A percentile compares a stretch with the other conserved stretches of the same genome.
Evolutionary conservation across 2,113 vertebrate species (phyloP).

Genomic region (Poeciliopsis occidentalis): DNA sequence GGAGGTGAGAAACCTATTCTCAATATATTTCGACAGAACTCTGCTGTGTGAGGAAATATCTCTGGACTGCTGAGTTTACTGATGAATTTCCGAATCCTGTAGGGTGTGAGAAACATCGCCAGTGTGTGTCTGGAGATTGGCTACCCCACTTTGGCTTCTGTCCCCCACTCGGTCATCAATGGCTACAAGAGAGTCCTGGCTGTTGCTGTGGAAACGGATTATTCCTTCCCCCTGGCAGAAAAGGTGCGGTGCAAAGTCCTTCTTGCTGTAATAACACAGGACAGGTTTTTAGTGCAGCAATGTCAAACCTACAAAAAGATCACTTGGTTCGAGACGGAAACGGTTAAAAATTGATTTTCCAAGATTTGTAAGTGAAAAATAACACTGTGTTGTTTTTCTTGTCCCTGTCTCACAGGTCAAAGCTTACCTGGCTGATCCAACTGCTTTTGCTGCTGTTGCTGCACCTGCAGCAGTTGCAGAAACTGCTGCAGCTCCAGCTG

Average conservation of each 20-base stretch:
- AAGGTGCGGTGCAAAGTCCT: slow-evolving; percentile 83
- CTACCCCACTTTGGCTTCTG: slow-evolving; percentile 95
- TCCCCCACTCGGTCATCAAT: slow-evolving; percentile 94
- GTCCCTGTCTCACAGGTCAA: slow-evolving; percentile 81
- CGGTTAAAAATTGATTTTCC: not conserved
- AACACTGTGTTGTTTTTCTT: not conserved
- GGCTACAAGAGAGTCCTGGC: slow-evolving; percentile 96
- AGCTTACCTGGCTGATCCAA: slow-evolving; percentile 93
- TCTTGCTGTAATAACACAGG: slow-evolving; percentile 9
- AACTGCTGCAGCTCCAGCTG: slow-evolving; percentile 80
- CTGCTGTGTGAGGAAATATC: not conserved
- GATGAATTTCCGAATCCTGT: not conserved
- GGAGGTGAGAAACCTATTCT: slow-evolving; percentile 80
- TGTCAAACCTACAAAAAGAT: slow-evolving; percentile 36
- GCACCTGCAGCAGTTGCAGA: slow-evolving; percentile 78
- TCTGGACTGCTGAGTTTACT: not conserved
- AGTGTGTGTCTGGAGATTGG: slow-evolving; percentile 96
- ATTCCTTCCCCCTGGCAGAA: slow-evolving; percentile 95
- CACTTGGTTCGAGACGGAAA: slow-evolving; percentile 21
- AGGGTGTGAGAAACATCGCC: slow-evolving; percentile 97
- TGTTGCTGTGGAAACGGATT: slow-evolving; percentile 93
- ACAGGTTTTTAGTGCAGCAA: slow-evolving; percentile 27
- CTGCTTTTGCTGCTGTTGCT: slow-evolving; percentile 85
- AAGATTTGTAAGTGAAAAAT: not conserved
- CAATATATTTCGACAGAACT: not conserved